Evolutionary conservation across 2,888 invertebrate genomes (phyloP).

Genomic region (Tanaodytes sp.): DNA sequence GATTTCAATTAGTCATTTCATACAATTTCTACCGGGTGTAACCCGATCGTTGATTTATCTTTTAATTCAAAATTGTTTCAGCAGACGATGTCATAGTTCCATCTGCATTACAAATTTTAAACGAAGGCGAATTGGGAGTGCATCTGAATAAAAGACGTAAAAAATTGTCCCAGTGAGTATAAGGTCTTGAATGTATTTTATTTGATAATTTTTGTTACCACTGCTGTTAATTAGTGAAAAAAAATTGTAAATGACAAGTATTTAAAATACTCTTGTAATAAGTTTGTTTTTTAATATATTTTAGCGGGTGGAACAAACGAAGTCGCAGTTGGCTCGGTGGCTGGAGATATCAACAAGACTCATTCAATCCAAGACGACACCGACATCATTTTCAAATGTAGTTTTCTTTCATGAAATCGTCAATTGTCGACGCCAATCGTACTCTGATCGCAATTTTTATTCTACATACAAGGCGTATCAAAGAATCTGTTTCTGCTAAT

Average conservation of each 20-base stretch:
- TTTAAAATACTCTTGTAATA: too few species aligned
- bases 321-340: conserved; percentile 69
- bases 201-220: background rate
- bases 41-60: too few species aligned
- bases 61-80: too few species aligned
- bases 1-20: too few species aligned
- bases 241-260: too few species aligned
- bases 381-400: conserved; percentile 61
- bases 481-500: too few species aligned
- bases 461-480: too few species aligned
- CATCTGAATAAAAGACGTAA: conserved; percentile 70
- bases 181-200: conserved; percentile 1
- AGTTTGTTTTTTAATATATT: conserved; percentile 11
- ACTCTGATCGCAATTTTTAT: background rate
- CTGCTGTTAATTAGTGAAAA: too few species aligned
- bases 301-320: conserved; percentile 67
- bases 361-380: conserved; percentile 62
- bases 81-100: conserved; percentile 68
- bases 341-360: conserved; percentile 65
- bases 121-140: conserved; percentile 67
- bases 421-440: conserved; percentile 6
- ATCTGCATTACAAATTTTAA: conserved; percentile 69
- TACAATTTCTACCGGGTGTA: too few species aligned
- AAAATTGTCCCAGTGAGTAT: conserved; percentile 72
- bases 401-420: background rate